Base-by-base conservation (phyloP, 1,140 invertebrate species). In the Drosophila trapezifrons region DNA sequence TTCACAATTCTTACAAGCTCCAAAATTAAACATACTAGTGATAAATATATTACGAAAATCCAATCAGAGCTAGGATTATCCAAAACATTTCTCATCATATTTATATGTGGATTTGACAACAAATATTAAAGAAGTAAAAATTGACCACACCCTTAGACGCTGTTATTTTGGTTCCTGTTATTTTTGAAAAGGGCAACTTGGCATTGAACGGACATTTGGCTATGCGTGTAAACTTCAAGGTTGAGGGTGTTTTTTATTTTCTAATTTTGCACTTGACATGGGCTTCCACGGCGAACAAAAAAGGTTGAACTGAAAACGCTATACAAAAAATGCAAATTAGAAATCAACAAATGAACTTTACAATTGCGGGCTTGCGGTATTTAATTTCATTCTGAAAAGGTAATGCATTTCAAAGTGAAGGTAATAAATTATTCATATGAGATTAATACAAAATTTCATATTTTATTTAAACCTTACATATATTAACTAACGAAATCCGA, bases 201-300 rank as follows among this genome's bases (percentile, higher is more conserved):
- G 54, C 20, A 59, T 7, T 43, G 40, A 40, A 27, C 45, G 66
- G 45, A 71, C 45, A 42, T 72, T 35, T 20, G 22, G 45, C 35
- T 59, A n/a, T 59, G 66, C 67, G 67, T 59, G 69, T 43, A 45
- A 45, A 51, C 66, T 51, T 72, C 70, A 72, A 72, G 69, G 69
- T 22, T 38, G 54, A n/a, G 18, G 18, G 27, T 51, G 43, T 6
- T 20, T 71, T 59, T 59, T 37, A 20, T 40, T 70, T 71, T 45
- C 22, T 22, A 49, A 58, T 47, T 58, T 20, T 57, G 45, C 27
- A 43, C 54, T 25, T 29, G 52, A 59, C 54, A 70, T 22, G 45
- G 37, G 15, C 51, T 22, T 22, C 20, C 40, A 46, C 17, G 29
- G 47, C 17, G 29, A 32, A 49, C 18, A 27, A n/a, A 13, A 56